Percentiles rank a stretch among this genome's conserved stretches.
Evolutionary conservation across 2,888 invertebrate species (phyloP).

Genomic region (Tortrix viridana): DNA sequence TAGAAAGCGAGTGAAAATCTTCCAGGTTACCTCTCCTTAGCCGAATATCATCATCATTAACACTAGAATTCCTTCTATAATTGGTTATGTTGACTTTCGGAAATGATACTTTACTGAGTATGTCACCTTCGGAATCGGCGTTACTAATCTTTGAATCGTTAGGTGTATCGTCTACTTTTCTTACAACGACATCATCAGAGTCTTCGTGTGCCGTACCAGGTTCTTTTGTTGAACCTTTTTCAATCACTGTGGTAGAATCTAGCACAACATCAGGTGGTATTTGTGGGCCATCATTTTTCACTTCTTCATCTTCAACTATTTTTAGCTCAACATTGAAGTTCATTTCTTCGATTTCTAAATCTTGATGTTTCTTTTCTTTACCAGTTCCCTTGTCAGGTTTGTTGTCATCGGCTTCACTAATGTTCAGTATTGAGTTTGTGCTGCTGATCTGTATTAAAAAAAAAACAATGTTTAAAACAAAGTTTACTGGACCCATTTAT

Average conservation of each 20-base stretch:
- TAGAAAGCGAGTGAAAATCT: slow-evolving; percentile 69
- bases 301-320: slow-evolving; percentile 78
- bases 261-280: slow-evolving; percentile 35
- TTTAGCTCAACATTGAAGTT: slow-evolving; percentile 74
- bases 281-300: slow-evolving; percentile 40
- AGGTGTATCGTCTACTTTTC: slow-evolving; percentile 6
- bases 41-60: slow-evolving; percentile 75
- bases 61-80: slow-evolving; percentile 77
- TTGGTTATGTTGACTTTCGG: slow-evolving; percentile 71
- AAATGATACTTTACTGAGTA: slow-evolving; percentile 62
- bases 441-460: slow-evolving; percentile 60
- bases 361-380: slow-evolving; percentile 49
- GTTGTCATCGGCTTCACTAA: slow-evolving; percentile 54
- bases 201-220: slow-evolving; percentile 19
- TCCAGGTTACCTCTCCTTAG: slow-evolving; percentile 74
- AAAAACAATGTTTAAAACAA: no score
- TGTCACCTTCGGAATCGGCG: slow-evolving; percentile 62
- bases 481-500: no score
- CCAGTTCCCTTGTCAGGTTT: slow-evolving; percentile 9
- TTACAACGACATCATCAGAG: slow-evolving; percentile 30
- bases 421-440: slow-evolving; percentile 59
- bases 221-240: slow-evolving; percentile 36
- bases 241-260: slow-evolving; percentile 40
- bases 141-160: slow-evolving; percentile 34
- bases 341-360: slow-evolving; percentile 66